Base-by-base conservation (phyloP, 1,140 invertebrate species). In the Homalodisca vitripennis region DNA sequence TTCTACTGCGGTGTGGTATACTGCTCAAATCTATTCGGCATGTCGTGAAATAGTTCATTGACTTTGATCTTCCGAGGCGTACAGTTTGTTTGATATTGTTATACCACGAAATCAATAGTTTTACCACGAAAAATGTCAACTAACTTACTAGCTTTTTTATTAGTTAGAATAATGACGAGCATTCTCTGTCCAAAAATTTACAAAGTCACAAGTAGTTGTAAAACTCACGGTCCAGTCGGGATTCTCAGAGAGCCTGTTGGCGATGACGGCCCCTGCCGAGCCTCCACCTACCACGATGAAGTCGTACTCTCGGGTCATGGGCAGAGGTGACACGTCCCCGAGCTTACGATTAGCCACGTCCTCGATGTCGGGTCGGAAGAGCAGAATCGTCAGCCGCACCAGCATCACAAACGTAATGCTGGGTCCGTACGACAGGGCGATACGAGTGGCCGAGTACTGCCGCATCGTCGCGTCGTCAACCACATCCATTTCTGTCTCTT, bases 251-350 rank as follows among this genome's bases (percentile, higher is more conserved):
- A 92, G 77, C 34, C 93, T 81, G 55, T 87, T 89, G 0, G 93
- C 93, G 29, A 97, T 53, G 0, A 92, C 92, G 24, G 89, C 83
- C 12, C 94, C 94, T 0, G 93, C 91, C 0, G 92, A 89, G 3
- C 94, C 94, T 3, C 84, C 93, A 0, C 94, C 94, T 31, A 96
- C 83, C 32, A 92, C 82, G 1, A 92, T 85, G 66, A 92, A 93
- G 76, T 92, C 90, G 67, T 92, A 92, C 24, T 78, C 79, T 1
- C 81, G 75, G 0, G 82, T 76, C 10, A 91, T 74, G 12, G 85
- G 70, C 2, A 80, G 73, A 0, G 82, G 74, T 0, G 74, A 68
- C 12, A 79, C 78, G 47, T 87, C 82, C 34, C 78, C 78, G 0
- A 89, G 79, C 13, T 3, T 26, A 6, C 87, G 81, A 72, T 87